Base-by-base conservation (phyloP, 2,888 invertebrate genomes). In the Drosophila sordidula region DNA sequence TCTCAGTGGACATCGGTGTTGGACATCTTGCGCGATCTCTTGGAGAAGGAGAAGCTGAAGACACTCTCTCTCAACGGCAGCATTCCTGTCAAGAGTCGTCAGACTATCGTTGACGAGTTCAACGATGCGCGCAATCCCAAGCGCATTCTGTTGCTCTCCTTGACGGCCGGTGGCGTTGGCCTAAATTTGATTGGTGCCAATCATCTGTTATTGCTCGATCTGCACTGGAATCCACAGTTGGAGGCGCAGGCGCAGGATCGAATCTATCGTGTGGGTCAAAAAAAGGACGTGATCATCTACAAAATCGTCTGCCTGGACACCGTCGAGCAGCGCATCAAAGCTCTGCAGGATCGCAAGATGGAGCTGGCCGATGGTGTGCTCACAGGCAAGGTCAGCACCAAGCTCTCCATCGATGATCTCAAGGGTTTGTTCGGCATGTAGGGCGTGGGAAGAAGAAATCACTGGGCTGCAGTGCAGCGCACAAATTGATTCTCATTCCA, bases 201-300 rank as follows among this genome's bases (percentile, higher is more conserved):
- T 93, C 97, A 99, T 91, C 94, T 99, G 47, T 94, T 98, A 32
- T 93, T 99, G 34, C 92, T 98, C 22, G 99, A 99, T 93, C 94
- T 98, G 55, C 98, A 99, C 92, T 99, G 98, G 98, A 99, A 99
- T 94, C 99, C 99, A 0, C 98, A 98, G 89, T 93, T 99, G 46
- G 99, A 99, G 92, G 94, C 95, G 44, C 99, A 99, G 92, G 99
- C 98, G 0, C 97, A 97, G 93, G 99, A 99, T 93, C 94, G 99
- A 68, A 95, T 99, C 70, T 98, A 98, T 93, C 93, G 98, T 67
- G 95, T 98, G 71, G 98, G 98, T 0, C 99, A 99, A 91, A 94
- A 92, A 49, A 96, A 96, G 88, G 92, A 94, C 79, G 98, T 98
- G 0, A 93, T 94, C 80, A 95, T 98, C 51, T 97, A 98, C 92